Evolutionary conservation across 1,140 invertebrate genomes (phyloP), one percentile per base, ranked within the genome.

Genomic region (Macrocentrus cingulum): DNA sequence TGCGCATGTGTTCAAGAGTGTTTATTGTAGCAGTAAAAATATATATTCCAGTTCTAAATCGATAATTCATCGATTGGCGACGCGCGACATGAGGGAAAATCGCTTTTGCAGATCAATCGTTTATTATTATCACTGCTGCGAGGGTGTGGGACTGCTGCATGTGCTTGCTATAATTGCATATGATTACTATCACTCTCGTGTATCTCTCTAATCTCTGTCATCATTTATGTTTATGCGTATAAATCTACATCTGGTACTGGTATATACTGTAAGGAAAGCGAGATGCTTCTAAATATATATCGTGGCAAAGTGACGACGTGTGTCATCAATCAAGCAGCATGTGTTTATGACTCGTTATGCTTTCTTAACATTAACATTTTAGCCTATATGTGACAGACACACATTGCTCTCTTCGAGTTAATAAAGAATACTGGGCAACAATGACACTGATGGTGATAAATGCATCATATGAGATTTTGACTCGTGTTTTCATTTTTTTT

Each of bases 311-410:
- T 66, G 68, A 72, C 56, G 64, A 68, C 58, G 57, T 56, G 55
- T 60, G 55, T 66, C 72, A 74, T 75, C 67, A 69, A 75, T 77
- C 72, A 75, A 36, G 9, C 11, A 19, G 16, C n/a, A n/a, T 36
- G 32, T 60, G 58, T 63, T 65, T 52, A 48, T 63, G 32, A 29
- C 48, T 61, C 65, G 64, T 70, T 66, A 66, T 65, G 65, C 70
- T 67, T 68, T 70, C 61, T 66, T 74, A 66, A 65, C 67, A 69
- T 74, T 74, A n/a, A n/a, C n/a, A n/a, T n/a, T n/a, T n/a, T n/a
- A 76, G 65, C 71, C 71, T 71, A 71, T 63, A 74, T 74, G 65
- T 36, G 59, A 11, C 32, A 36, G 52, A 19, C 29, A n/a, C n/a
- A n/a, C 32, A 39, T 60, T 48, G n/a, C n/a, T 46, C 52, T 56